phyloP scores from a whole-genome alignment of 2,888 invertebrate species.

The Drosophila heteroneura region DNA sequence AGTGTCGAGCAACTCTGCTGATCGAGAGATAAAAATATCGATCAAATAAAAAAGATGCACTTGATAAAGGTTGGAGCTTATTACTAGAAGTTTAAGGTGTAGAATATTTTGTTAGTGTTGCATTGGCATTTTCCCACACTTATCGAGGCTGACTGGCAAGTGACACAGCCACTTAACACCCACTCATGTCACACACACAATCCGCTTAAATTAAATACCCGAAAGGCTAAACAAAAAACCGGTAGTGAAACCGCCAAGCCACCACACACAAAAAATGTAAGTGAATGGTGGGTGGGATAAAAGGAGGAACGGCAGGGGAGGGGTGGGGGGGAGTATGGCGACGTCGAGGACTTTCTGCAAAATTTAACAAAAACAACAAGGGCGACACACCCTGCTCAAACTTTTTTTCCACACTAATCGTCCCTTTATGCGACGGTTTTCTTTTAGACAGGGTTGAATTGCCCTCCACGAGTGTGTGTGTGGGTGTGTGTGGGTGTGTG shows the following conservation, averaged over 20 bases:
- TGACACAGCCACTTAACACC: slow-evolving; percentile 83
- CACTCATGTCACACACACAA: slow-evolving; percentile 78
- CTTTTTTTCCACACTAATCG: slow-evolving; percentile 72
- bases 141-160: slow-evolving; percentile 60
- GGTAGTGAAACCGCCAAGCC: slow-evolving; percentile 66
- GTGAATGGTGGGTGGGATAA: slow-evolving; percentile 22
- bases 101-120: slow-evolving; percentile 14
- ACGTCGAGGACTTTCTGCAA: slow-evolving; percentile 76
- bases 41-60: background rate
- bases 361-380: slow-evolving; percentile 83
- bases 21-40: background rate
- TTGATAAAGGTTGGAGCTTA: background rate
- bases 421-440: slow-evolving; percentile 72
- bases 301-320: background rate
- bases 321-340: slow-evolving; percentile 6
- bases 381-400: slow-evolving; percentile 53
- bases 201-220: slow-evolving; percentile 81
- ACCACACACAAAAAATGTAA: slow-evolving; percentile 45
- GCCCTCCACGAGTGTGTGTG: slow-evolving; percentile 9
- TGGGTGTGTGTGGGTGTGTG: background rate
- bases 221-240: slow-evolving; percentile 73
- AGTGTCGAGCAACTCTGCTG: background rate
- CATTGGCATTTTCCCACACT: slow-evolving; percentile 51
- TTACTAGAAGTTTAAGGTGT: background rate
- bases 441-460: slow-evolving; percentile 44